Base-by-base conservation (phyloP, 37 sponge, comb jelly and placozoan genomes). In the Mnemiopsis leidyi region DNA sequence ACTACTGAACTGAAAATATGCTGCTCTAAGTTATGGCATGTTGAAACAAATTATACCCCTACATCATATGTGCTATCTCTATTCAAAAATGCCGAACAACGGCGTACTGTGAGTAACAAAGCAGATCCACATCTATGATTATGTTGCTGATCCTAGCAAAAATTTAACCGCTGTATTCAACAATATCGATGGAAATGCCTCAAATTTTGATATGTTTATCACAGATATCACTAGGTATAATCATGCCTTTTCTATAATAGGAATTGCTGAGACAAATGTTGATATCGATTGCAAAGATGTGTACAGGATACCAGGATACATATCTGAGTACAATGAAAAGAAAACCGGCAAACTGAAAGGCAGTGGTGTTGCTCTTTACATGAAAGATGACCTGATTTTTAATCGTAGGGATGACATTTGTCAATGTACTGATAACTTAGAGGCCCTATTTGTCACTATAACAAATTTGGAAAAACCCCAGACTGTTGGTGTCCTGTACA, bases 161-260 rank as follows among this genome's bases (percentile, higher is more conserved):
- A n/a, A n/a, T n/a, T n/a, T n/a, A n/a, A n/a, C n/a, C n/a, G n/a
- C n/a, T n/a, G n/a, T n/a, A n/a, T n/a, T n/a, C n/a, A n/a, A n/a
- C n/a, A n/a, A n/a, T n/a, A n/a, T n/a, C n/a, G n/a, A n/a, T n/a
- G n/a, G n/a, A n/a, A n/a, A n/a, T n/a, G 73, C 73, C 23, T 71
- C 73, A 23, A 71, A 71, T 71, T 71, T 71, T 23, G 73, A 71
- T 71, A 71, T 3, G 2, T 71, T 71, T 71, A n/a, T 71, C 2
- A 30, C 73, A 5, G 73, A 71, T 30, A 23, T 71, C 23, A 71
- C 3, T 23, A 25, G 26, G 26, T 71, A 71, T 71, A 23, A 18
- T 3, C 23, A 29, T 3, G 73, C 23, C 7, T 71, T 71, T 71
- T n/a, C 73, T n/a, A 30, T 23, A 23, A 71, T 71, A 29, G 73